Percentiles rank a stretch among this genome's conserved stretches.
Evolutionary conservation across 2,888 invertebrate species (phyloP).

Genomic region (Nezara viridula): DNA sequence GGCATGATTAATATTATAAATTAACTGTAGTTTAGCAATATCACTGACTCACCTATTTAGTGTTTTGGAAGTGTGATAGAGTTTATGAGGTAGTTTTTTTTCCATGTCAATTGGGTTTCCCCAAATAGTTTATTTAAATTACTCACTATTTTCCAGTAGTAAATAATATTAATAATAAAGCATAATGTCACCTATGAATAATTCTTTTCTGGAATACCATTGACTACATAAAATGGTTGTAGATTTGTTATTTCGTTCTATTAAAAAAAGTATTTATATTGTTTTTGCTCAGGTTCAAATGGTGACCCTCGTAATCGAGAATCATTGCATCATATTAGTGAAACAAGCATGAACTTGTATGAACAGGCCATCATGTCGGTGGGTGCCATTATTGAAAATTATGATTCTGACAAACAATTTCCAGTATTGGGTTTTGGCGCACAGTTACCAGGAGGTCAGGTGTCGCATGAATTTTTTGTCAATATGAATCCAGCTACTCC

Average conservation of each 20-base stretch:
- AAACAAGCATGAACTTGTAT: constrained; percentile 66
- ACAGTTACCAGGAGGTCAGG: constrained; percentile 67
- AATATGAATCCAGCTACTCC: constrained; percentile 72
- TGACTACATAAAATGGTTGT: background rate
- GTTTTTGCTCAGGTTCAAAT: constrained; percentile 68
- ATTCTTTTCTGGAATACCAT: background rate
- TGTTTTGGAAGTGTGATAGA: background rate
- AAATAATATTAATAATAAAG: background rate
- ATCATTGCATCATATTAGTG: constrained; percentile 70
- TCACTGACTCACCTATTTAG: background rate
- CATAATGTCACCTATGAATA: background rate
- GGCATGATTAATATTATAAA: background rate
- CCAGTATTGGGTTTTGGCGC: constrained; percentile 71
- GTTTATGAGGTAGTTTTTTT: background rate
- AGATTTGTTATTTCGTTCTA: background rate
- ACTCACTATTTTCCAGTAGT: too few species aligned
- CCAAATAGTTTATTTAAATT: too few species aligned
- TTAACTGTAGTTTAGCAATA: background rate
- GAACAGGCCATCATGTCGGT: constrained; percentile 69
- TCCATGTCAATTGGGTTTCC: too few species aligned
- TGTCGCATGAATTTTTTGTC: constrained; percentile 69
- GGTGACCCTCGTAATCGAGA: constrained; percentile 68
- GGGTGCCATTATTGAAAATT: constrained; percentile 70
- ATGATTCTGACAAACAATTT: constrained; percentile 71
- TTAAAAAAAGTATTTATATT: constrained; percentile 39